Evolutionary conservation across 1,140 invertebrate genomes (phyloP).

Genomic region (Lethrus apterus): DNA sequence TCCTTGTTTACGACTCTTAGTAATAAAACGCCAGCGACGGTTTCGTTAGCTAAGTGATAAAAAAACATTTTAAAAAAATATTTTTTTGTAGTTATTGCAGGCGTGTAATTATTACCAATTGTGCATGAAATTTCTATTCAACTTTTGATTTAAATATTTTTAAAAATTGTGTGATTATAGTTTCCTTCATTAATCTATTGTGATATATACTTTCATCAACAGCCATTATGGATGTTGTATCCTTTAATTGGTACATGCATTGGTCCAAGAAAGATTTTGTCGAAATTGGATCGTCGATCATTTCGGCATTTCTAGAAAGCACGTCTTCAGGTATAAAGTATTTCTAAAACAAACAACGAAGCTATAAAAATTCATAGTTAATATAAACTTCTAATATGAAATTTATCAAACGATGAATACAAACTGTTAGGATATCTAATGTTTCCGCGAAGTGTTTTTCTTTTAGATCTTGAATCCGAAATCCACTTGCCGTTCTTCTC

Average conservation of each 20-base stretch:
- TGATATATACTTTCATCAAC: conserved; percentile 41
- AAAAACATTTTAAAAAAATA: not conserved
- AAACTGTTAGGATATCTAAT: conserved; percentile 45
- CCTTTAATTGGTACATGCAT: conserved; percentile 50
- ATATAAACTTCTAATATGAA: no score
- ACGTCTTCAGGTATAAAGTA: conserved; percentile 47
- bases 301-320: conserved; percentile 41
- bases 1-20: conserved; percentile 29
- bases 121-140: not conserved
- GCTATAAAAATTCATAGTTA: conserved; percentile 7
- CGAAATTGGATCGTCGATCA: conserved; percentile 46
- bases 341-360: conserved; percentile 35
- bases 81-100: no score
- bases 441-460: conserved; percentile 49
- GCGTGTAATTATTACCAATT: no score
- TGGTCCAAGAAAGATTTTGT: conserved; percentile 46
- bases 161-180: not conserved
- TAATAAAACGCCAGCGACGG: conserved; percentile 31
- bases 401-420: conserved; percentile 9
- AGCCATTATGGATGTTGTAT: conserved; percentile 54
- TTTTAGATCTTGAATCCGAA: conserved; percentile 52
- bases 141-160: not conserved
- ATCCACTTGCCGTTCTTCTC: conserved; percentile 44
- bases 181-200: not conserved
- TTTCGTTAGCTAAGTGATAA: conserved; percentile 13